Evolutionary conservation across 2,797 vertebrate species (phyloP).

Genomic region (Crypturellus tataupa): DNA sequence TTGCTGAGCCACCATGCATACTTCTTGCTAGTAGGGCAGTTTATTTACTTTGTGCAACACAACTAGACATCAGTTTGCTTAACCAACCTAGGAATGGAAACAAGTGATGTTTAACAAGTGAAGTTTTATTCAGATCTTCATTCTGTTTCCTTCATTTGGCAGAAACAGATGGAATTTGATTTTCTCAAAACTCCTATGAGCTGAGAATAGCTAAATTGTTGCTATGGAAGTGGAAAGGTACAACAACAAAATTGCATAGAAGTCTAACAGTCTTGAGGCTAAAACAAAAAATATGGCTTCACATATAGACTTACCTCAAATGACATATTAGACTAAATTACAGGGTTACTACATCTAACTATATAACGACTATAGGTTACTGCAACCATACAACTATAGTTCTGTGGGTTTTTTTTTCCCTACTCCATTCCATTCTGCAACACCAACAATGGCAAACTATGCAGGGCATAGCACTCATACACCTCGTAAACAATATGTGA

Average conservation of each 20-base stretch:
- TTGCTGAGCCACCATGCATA: background rate
- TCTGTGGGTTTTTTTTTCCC: background rate
- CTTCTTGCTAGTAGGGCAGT: background rate
- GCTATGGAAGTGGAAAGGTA: constrained; percentile 26
- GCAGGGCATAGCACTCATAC: background rate
- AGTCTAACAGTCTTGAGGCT: background rate
- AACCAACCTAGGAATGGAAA: background rate
- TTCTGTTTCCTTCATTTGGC: background rate
- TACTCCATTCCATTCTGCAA: background rate
- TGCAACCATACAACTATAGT: background rate
- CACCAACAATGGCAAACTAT: background rate
- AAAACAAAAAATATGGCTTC: background rate
- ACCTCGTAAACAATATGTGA: background rate
- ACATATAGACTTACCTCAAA: background rate
- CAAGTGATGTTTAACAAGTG: background rate
- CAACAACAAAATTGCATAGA: background rate
- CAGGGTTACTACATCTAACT: background rate
- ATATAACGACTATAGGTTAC: background rate
- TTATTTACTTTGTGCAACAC: background rate
- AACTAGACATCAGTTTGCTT: background rate
- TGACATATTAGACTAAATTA: background rate
- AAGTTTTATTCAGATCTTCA: background rate
- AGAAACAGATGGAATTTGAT: constrained; percentile 27
- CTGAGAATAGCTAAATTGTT: constrained; percentile 50
- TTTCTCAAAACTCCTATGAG: constrained; percentile 8